A percentile compares a stretch with the other conserved stretches of the same genome.
Conservation (phyloP, 2,888 invertebrate species). For the Caenorhabditis doughertyi region DNA sequence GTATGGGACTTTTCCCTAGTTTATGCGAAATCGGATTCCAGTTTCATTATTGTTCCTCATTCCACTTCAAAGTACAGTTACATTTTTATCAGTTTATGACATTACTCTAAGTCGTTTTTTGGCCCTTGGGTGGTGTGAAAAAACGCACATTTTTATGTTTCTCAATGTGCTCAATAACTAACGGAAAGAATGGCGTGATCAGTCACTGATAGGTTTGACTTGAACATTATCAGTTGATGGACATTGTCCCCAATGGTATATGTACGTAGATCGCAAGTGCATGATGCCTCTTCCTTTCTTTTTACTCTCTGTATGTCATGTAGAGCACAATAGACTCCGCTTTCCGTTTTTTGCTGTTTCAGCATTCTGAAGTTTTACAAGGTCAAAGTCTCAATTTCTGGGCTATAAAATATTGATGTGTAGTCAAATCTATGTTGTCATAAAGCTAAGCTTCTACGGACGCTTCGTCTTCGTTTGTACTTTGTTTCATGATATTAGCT, state of each 20-base stretch:
- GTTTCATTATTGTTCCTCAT: too few species aligned
- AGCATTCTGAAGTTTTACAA: not conserved
- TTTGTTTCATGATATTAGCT: not conserved
- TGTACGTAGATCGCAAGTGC: conserved; percentile 60
- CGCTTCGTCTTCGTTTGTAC: not conserved
- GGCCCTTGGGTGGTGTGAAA: conserved; percentile 30
- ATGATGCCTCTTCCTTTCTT: not conserved
- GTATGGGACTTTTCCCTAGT: too few species aligned
- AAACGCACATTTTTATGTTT: conserved; percentile 17
- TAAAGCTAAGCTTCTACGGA: not conserved
- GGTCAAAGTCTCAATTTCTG: conserved; percentile 28
- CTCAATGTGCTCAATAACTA: not conserved
- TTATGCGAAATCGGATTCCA: too few species aligned
- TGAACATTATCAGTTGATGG: conserved; percentile 54
- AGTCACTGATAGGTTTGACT: conserved; percentile 39
- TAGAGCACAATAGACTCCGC: conserved; percentile 40
- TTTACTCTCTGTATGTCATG: not conserved
- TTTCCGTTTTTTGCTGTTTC: conserved; percentile 7
- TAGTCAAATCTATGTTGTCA: not conserved
- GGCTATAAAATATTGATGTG: not conserved
- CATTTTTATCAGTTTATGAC: conserved; percentile 5
- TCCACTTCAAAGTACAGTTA: conserved; percentile 24
- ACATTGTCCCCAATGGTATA: conserved; percentile 60
- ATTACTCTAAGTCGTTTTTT: conserved; percentile 7
- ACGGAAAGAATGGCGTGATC: conserved; percentile 55